Evolutionary conservation across 2,113 vertebrate genomes (phyloP).

Genomic region (Caloenas nicobarica): DNA sequence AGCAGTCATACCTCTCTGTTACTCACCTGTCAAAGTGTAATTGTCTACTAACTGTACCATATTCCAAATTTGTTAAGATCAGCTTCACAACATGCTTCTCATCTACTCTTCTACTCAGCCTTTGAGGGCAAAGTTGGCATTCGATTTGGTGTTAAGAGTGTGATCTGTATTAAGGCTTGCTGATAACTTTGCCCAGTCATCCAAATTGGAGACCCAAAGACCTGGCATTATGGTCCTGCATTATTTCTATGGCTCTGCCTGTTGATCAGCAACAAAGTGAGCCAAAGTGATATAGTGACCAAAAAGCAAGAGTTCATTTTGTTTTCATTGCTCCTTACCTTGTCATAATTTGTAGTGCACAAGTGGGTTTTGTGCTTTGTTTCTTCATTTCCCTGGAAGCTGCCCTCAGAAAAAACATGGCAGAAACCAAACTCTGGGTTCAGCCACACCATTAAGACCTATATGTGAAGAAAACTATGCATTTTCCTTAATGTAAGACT

Average conservation of each 20-base stretch:
- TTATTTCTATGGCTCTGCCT: neutral
- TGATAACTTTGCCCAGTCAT: neutral
- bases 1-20: neutral
- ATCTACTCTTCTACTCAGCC: neutral
- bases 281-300: slow-evolving; percentile 19
- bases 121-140: neutral
- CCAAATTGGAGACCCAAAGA: neutral
- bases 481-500: neutral
- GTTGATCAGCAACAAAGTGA: neutral
- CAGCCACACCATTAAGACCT: neutral
- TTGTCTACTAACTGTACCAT: neutral
- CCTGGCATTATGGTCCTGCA: neutral
- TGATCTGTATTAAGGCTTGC: neutral
- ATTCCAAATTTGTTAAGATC: neutral
- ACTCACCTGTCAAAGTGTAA: neutral
- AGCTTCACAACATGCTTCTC: neutral
- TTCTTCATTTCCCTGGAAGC: neutral
- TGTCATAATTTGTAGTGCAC: neutral
- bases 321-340: neutral
- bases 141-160: neutral
- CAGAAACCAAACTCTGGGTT: neutral
- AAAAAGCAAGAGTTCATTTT: neutral
- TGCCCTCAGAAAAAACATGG: neutral
- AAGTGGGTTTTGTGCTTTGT: neutral
- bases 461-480: neutral